A percentile compares a stretch with the other conserved stretches of the same genome.
phyloP scores from a whole-genome alignment of 1,140 invertebrate species.

The Tetraneura akinire region DNA sequence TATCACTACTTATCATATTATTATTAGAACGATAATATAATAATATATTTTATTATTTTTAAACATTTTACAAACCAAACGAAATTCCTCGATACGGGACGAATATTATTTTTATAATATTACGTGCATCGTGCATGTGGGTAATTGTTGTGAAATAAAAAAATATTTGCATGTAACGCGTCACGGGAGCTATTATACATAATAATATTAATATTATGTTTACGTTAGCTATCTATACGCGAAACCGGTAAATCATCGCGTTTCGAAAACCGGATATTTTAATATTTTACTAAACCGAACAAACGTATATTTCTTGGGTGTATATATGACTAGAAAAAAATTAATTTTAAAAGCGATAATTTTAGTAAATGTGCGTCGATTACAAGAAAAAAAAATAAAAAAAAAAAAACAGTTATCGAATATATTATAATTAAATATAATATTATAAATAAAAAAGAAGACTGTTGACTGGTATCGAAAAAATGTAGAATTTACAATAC shows the following conservation, averaged over 20 bases:
- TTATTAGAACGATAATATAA: too few species aligned
- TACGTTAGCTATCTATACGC: constrained; percentile 12
- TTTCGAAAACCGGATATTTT: constrained; percentile 18
- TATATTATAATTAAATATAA: too few species aligned
- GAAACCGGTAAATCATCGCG: constrained; percentile 29
- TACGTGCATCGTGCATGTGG: neutral
- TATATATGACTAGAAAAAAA: neutral
- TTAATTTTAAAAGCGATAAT: neutral
- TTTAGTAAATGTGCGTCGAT: neutral
- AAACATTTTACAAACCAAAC: too few species aligned
- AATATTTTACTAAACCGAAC: too few species aligned
- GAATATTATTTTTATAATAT: neutral
- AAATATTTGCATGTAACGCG: neutral
- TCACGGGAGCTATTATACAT: neutral
- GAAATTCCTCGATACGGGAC: neutral
- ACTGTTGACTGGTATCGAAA: neutral
- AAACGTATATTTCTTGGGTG: neutral
- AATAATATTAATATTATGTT: too few species aligned
- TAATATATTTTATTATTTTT: too few species aligned
- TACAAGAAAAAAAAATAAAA: too few species aligned
- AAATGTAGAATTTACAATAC: neutral
- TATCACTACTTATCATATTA: too few species aligned
- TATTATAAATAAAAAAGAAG: too few species aligned
- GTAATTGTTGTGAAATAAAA: neutral
- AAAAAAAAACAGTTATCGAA: too few species aligned